Conservation (phyloP, 2,797 vertebrate species). For the Hafferia zeledoni region DNA sequence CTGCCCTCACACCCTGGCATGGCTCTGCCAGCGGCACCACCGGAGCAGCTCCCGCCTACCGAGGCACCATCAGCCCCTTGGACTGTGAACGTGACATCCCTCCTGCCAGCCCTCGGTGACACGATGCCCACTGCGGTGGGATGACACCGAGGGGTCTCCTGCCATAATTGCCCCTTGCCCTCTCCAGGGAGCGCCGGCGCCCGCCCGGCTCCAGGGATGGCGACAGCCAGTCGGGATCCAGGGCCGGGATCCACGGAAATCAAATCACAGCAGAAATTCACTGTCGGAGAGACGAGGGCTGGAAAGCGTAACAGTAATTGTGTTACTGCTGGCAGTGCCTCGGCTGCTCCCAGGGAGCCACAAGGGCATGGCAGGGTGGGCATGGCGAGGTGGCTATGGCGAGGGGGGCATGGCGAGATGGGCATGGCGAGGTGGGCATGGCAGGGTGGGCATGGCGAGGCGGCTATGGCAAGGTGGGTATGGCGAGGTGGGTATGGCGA, state of each 20-base stretch:
- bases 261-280: constrained; percentile 42
- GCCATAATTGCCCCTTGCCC: background rate
- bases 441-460: too few species aligned
- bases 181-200: background rate
- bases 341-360: accelerated
- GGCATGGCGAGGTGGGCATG: too few species aligned
- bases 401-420: background rate
- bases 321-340: background rate
- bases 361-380: background rate
- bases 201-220: background rate
- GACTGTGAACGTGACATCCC: accelerated
- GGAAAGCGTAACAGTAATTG: background rate
- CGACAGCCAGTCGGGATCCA: background rate
- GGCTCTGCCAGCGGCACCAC: accelerated
- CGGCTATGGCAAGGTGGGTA: too few species aligned
- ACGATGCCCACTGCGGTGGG: accelerated
- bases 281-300: background rate
- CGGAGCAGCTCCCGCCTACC: accelerated
- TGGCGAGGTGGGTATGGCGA: too few species aligned
- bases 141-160: accelerated
- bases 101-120: background rate
- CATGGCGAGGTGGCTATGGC: background rate
- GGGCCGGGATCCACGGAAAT: background rate
- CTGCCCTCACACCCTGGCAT: accelerated
- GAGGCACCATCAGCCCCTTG: accelerated